phyloP scores from a whole-genome alignment of 2,113 vertebrate genomes.

The Orientallactaga bullata region DNA sequence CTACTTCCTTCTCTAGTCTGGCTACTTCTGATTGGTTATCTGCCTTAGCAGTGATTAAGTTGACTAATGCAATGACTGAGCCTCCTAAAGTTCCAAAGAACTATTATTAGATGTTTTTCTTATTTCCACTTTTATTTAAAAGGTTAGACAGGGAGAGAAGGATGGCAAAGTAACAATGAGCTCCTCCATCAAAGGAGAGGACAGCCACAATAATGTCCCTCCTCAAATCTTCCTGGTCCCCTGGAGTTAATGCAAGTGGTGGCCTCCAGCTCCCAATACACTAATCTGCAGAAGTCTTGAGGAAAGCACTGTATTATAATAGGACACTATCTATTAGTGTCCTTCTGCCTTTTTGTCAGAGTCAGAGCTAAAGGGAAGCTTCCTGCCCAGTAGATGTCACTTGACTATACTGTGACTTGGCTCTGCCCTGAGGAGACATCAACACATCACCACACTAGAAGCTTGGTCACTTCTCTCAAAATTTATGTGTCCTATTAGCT shows the following conservation, averaged over 20 bases:
- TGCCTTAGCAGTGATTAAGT: too few relatives aligned
- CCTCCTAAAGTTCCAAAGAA: neutral
- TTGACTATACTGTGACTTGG: neutral
- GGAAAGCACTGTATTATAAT: neutral
- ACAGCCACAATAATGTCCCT: neutral
- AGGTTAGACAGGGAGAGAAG: neutral
- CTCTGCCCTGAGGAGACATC: neutral
- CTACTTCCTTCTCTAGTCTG: too few relatives aligned
- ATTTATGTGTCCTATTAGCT: neutral
- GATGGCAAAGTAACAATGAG: neutral
- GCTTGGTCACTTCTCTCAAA: neutral
- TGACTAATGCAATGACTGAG: neutral
- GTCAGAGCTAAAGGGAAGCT: neutral
- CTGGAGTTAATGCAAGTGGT: slow-evolving; percentile 3
- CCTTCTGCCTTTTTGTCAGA: neutral
- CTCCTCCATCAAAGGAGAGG: slow-evolving; percentile 43
- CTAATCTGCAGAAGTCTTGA: neutral
- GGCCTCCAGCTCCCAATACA: slow-evolving; percentile 1
- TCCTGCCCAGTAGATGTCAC: fast-evolving
- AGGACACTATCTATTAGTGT: too few relatives aligned
- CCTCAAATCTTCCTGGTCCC: neutral
- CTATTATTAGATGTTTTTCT: neutral
- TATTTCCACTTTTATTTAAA: neutral
- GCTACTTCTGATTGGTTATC: too few relatives aligned
- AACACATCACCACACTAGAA: neutral